phyloP scores from a whole-genome alignment of 1,140 invertebrate species.

The Macrobrachium nipponense region DNA sequence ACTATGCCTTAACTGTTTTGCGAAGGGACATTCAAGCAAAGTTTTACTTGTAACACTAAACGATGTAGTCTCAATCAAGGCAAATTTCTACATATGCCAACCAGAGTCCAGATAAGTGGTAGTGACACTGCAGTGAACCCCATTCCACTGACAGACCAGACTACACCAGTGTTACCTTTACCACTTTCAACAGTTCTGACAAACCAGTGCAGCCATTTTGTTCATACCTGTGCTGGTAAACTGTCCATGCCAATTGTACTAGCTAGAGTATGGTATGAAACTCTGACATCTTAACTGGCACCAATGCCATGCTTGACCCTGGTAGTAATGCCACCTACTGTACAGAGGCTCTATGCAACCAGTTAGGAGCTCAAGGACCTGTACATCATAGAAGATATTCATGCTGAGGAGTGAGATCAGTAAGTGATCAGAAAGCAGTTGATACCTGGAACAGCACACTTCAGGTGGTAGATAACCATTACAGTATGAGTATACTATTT shows the following conservation, averaged over 20 bases:
- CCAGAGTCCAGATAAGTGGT: background rate
- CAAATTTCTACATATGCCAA: conserved; percentile 5
- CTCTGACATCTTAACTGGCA: background rate
- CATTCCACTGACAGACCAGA: background rate
- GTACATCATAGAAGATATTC: background rate
- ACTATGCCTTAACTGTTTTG: too few relatives aligned
- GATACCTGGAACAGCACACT: background rate
- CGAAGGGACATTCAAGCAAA: background rate
- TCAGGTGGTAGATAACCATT: background rate
- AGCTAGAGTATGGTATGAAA: background rate
- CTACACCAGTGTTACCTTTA: background rate
- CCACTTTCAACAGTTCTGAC: too few relatives aligned
- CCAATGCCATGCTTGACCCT: background rate
- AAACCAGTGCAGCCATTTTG: background rate
- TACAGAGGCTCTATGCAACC: background rate
- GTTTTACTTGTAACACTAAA: background rate
- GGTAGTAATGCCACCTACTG: too few relatives aligned
- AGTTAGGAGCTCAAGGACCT: background rate
- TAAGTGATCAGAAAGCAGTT: conserved; percentile 1
- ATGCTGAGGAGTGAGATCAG: background rate
- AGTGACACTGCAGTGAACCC: background rate
- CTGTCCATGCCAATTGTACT: background rate
- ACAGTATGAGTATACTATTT: background rate
- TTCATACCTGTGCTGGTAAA: background rate
- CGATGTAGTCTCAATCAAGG: background rate